phyloP scores from a whole-genome alignment of 30 jellyfish, hydroid and myxozoan genomes.

The Turritopsis dohrnii region DNA sequence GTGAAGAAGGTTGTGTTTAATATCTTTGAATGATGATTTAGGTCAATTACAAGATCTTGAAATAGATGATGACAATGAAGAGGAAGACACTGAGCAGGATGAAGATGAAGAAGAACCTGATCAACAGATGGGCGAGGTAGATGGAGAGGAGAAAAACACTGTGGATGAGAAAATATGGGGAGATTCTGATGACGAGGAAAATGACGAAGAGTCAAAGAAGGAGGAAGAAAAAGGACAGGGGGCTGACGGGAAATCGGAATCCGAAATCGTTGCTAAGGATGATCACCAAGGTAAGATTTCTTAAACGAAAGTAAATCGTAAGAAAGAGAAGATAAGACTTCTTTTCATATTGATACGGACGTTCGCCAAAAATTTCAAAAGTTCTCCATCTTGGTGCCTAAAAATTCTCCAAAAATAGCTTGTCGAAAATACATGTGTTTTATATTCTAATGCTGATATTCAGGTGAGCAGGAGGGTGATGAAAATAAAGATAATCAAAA shows the following conservation, averaged over 20 bases:
- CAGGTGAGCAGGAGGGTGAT: conserved; percentile 77
- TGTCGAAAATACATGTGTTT: not conserved
- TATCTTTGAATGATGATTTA: not conserved
- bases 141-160: conserved; percentile 53
- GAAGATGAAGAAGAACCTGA: conserved; percentile 67
- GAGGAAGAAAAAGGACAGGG: conserved; percentile 74
- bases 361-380: no score
- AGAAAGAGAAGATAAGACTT: no score
- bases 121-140: conserved; percentile 78
- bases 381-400: not conserved
- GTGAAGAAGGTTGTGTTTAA: conserved; percentile 38
- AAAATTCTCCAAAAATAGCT: not conserved
- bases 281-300: conserved; percentile 71
- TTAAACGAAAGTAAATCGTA: no score
- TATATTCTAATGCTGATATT: not conserved
- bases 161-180: conserved; percentile 91
- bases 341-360: no score
- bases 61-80: conserved; percentile 15
- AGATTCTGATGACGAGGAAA: conserved; percentile 76
- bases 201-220: conserved; percentile 38
- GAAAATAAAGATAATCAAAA: conserved; percentile 27
- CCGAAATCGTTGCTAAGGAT: conserved; percentile 90
- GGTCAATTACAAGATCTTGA: conserved; percentile 86
- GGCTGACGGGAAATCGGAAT: conserved; percentile 65
- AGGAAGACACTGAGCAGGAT: conserved; percentile 46